These are phyloP conservation scores for Ptychodera flava DNA, from an alignment of 35 echinoderm and acorn worm genomes.

Conservation along the genomic window DNA sequence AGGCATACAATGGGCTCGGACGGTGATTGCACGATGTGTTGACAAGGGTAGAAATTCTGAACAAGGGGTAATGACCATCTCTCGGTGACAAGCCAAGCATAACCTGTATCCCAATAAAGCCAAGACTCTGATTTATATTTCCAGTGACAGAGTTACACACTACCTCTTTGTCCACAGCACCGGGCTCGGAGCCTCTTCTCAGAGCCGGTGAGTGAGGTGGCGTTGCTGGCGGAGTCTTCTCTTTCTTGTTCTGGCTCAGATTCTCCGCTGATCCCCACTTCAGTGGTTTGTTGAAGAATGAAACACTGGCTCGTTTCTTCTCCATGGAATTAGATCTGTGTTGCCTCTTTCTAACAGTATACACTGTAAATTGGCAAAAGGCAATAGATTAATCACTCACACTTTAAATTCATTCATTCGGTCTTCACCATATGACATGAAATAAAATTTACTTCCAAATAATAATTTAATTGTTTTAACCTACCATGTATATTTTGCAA, in stretches of 20 bases:
- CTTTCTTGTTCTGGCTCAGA: background rate
- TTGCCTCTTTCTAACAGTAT: background rate
- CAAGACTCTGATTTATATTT: too few species aligned
- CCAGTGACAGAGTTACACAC: background rate
- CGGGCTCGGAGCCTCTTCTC: background rate
- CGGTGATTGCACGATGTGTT: background rate
- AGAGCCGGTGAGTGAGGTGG: background rate
- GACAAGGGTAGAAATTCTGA: background rate
- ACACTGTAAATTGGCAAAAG: too few species aligned
- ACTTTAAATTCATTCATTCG: too few species aligned
- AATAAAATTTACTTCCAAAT: too few species aligned
- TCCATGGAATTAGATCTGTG: background rate
- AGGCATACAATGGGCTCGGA: too few species aligned
- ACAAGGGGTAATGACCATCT: background rate
- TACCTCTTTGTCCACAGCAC: background rate
- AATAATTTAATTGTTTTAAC: too few species aligned
- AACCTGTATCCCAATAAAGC: background rate
- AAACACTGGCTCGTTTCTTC: background rate
- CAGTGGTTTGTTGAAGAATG: background rate
- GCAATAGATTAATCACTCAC: too few species aligned
- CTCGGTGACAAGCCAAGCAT: background rate
- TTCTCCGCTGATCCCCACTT: background rate
- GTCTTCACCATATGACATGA: too few species aligned
- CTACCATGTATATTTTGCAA: too few species aligned
- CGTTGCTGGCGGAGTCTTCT: background rate